These are phyloP conservation scores for Drosophila aff. DNA, from an alignment of 1,140 invertebrate genomes.

Conservation along the genomic window DNA sequence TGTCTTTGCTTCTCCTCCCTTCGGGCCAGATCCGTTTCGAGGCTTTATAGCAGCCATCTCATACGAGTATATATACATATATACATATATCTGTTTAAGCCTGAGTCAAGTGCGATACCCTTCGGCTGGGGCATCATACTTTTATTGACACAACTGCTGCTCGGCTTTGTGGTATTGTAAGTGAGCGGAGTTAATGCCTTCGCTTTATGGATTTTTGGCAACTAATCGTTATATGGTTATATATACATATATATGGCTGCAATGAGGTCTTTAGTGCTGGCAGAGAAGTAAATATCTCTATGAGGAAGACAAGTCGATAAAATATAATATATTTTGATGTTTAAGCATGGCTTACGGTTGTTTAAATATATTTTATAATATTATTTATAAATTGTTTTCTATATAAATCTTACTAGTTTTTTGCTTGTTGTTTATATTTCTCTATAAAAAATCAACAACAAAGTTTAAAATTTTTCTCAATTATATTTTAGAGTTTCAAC, in stretches of 20 bases:
- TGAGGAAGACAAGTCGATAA: not conserved
- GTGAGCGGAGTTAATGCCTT: constrained; percentile 11
- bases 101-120: constrained; percentile 61
- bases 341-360: too few species aligned
- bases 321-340: not conserved
- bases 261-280: not conserved
- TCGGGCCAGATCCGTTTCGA: constrained; percentile 24
- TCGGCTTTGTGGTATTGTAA: constrained; percentile 24
- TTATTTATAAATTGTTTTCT: not conserved
- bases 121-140: constrained; percentile 48
- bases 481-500: too few species aligned
- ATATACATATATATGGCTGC: not conserved
- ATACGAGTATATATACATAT: not conserved
- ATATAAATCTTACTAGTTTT: not conserved
- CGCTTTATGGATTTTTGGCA: constrained; percentile 16
- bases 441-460: too few species aligned
- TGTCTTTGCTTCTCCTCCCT: constrained; percentile 25
- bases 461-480: too few species aligned
- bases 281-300: not conserved
- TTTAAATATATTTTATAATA: not conserved
- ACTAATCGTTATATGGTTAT: constrained; percentile 15
- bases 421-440: too few species aligned
- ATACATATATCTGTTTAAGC: constrained; percentile 18
- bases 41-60: constrained; percentile 10
- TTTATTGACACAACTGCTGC: constrained; percentile 65